phyloP scores from a whole-genome alignment of 2,113 vertebrate species.

The Archocentrus centrarchus region DNA sequence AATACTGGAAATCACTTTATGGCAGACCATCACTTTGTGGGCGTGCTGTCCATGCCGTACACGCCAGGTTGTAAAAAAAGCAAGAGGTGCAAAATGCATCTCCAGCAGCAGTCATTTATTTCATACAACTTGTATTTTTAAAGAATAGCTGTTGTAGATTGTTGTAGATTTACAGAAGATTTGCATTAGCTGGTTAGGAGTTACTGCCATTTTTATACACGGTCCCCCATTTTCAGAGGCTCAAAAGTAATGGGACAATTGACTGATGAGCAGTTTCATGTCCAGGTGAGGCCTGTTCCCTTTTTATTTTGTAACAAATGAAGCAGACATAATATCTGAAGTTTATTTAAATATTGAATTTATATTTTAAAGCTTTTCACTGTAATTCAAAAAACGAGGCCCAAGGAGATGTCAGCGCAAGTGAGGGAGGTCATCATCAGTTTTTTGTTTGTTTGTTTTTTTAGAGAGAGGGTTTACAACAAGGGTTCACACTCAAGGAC shows the following conservation, averaged over 20 bases:
- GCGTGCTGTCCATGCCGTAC: background rate
- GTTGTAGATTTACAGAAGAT: too few relatives aligned
- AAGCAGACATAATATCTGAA: background rate
- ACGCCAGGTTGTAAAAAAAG: background rate
- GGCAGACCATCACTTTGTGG: rapidly evolving
- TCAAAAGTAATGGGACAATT: too few relatives aligned
- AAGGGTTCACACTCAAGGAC: background rate
- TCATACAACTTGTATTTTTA: rapidly evolving
- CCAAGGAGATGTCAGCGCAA: background rate
- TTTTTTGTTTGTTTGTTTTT: too few relatives aligned
- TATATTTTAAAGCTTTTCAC: rapidly evolving
- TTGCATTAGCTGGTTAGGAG: too few relatives aligned
- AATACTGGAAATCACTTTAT: background rate
- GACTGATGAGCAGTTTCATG: too few relatives aligned
- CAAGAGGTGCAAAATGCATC: background rate
- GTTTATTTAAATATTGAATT: rapidly evolving
- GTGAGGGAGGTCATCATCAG: background rate
- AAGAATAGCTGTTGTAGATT: background rate
- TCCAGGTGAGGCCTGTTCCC: too few relatives aligned
- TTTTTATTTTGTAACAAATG: too few relatives aligned
- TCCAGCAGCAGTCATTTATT: background rate
- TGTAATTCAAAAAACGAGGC: background rate
- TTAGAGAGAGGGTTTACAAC: background rate
- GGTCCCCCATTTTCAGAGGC: too few relatives aligned
- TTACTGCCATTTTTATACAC: too few relatives aligned